Evolutionary conservation across 2,797 vertebrate species (phyloP).

Genomic region (Oreochromis grahami): DNA sequence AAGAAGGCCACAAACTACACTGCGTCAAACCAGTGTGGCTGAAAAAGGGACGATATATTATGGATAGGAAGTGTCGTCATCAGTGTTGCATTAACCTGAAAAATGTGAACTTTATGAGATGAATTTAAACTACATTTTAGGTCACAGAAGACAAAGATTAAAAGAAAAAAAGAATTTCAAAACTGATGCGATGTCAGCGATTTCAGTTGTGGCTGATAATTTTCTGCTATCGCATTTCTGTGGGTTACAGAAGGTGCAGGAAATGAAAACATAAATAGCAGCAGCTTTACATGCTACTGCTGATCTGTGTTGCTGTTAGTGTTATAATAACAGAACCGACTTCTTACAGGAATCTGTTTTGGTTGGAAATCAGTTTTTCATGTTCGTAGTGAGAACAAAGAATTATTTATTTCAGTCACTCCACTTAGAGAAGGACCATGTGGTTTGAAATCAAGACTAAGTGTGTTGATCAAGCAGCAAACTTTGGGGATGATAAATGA

Average conservation of each 20-base stretch:
- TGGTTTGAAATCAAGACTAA: not conserved
- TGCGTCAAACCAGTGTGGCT: not conserved
- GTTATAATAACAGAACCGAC: too few species aligned
- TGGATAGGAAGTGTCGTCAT: not conserved
- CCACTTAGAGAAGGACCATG: not conserved
- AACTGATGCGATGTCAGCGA: not conserved
- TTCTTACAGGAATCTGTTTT: not conserved
- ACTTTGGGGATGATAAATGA: not conserved
- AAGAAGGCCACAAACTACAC: fast-evolving
- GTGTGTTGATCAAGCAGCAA: not conserved
- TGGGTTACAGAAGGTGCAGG: not conserved
- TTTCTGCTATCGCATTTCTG: not conserved
- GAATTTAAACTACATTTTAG: not conserved
- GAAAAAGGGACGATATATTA: not conserved
- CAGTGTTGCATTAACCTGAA: not conserved
- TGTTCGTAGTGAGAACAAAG: not conserved
- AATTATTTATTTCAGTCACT: not conserved
- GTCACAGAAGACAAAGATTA: fast-evolving
- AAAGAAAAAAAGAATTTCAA: not conserved
- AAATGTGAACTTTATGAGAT: fast-evolving
- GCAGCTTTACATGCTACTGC: not conserved
- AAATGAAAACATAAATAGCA: not conserved
- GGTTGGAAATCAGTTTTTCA: not conserved
- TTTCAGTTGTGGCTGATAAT: not conserved
- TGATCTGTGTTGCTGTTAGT: too few species aligned